phyloP scores from a whole-genome alignment of 1,140 invertebrate species.

The Globodera rostochiensis region DNA sequence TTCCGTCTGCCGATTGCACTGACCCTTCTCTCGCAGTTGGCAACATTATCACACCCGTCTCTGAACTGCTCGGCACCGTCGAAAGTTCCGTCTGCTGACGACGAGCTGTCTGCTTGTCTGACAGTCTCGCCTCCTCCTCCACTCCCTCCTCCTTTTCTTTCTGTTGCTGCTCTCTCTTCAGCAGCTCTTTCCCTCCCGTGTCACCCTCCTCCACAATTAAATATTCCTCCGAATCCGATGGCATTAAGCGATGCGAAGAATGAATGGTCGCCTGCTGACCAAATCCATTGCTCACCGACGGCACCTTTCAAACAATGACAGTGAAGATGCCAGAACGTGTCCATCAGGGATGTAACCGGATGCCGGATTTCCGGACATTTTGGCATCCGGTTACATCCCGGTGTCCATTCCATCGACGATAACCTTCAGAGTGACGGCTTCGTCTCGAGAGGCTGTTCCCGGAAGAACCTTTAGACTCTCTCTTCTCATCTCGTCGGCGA shows the following conservation, averaged over 20 bases:
- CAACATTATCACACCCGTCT: not conserved
- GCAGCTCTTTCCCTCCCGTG: not conserved
- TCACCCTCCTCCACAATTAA: constrained; percentile 18
- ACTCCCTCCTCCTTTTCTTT: not conserved
- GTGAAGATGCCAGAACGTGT: no score
- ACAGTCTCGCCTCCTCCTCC: not conserved
- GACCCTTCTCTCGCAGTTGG: constrained; percentile 5
- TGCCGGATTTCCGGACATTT: no score
- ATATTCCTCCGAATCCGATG: constrained; percentile 24
- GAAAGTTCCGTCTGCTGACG: constrained; percentile 17
- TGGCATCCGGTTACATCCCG: no score
- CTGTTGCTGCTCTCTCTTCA: not conserved
- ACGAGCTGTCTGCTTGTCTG: constrained; percentile 4
- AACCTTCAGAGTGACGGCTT: constrained; percentile 1
- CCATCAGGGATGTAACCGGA: no score
- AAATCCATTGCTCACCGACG: constrained; percentile 8
- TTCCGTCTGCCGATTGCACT: constrained; percentile 4
- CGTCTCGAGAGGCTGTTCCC: not conserved
- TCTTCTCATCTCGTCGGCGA: not conserved
- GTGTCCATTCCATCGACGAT: not conserved
- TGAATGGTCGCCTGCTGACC: constrained; percentile 9
- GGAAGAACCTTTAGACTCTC: not conserved
- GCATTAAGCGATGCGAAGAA: not conserved
- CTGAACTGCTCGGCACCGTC: constrained; percentile 10
- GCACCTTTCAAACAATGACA: constrained; percentile 5